phyloP scores from a whole-genome alignment of 1,140 invertebrate genomes.

The Monomorium pharaonis region DNA sequence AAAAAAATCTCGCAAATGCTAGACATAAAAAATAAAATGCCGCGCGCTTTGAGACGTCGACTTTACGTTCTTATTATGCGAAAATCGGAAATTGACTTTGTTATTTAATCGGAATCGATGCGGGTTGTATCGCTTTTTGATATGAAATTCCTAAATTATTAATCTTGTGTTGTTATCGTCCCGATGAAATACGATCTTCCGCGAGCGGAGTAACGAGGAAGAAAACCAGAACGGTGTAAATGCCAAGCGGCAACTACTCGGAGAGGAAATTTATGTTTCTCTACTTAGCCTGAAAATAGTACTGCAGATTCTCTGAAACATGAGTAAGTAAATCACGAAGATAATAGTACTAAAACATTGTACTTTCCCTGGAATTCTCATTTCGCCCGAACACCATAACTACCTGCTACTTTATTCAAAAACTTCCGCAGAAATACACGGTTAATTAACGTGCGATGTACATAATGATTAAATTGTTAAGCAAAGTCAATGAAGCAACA shows the following conservation, averaged over 20 bases:
- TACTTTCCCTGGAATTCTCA: constrained; percentile 32
- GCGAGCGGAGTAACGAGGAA: not conserved
- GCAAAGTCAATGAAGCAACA: not conserved
- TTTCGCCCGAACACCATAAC: constrained; percentile 11
- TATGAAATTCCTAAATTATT: not conserved
- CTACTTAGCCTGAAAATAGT: constrained; percentile 51
- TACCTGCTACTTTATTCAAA: not conserved
- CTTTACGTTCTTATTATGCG: not conserved
- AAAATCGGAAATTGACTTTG: not conserved
- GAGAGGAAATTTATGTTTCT: constrained; percentile 49
- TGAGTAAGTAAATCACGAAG: constrained; percentile 56
- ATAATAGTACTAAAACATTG: constrained; percentile 42
- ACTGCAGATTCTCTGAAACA: constrained; percentile 37
- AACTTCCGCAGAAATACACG: not conserved
- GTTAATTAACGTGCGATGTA: not conserved
- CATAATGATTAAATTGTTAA: not conserved
- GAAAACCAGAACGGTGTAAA: constrained; percentile 42
- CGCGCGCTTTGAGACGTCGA: not conserved
- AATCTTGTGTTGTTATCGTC: constrained; percentile 19
- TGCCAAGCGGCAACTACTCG: constrained; percentile 41
- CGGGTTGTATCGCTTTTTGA: not conserved
- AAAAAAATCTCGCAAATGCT: not conserved
- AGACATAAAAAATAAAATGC: not conserved
- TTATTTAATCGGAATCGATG: not conserved
- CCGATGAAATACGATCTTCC: constrained; percentile 18